Base-by-base conservation (phyloP, 37 sponge, comb jelly and placozoan species). In the Eunapius fragilis region DNA sequence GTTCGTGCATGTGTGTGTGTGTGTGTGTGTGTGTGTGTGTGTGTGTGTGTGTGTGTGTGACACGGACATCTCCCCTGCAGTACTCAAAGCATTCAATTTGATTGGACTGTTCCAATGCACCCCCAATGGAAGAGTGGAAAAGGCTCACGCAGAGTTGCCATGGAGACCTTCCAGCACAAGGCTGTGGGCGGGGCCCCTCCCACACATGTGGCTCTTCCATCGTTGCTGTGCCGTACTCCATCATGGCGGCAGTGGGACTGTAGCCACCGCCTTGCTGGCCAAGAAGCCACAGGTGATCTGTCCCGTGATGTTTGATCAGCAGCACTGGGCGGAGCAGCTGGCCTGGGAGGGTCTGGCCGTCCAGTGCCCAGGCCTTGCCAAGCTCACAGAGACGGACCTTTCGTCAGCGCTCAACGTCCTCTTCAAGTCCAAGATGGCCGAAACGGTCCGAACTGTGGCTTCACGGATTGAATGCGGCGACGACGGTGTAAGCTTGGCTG, bases 211-310 rank as follows among this genome's bases (percentile, higher is more conserved):
- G 87, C 91, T 91, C 24, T 91, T 91, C 67, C 28, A 58, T 14
- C 34, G 48, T 22, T 91, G 91, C 67, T 41, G 72, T 6, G 82
- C 69, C 1, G 38, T 91, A 31, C 68, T 91, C 30, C 87, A 86
- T 78, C 91, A 91, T 78, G 91, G 91, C 2, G 91, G 91, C 24
- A 68, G 58, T 82, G 91, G 91, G 1, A 91, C 91, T 22, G 79
- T 83, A 12, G 69, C 87, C 14, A 67, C 88, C 25, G 79, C 88
- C 67, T 83, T 91, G 23, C 19, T 41, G 74, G 72, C 88, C 50
- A 76, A 76, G 28, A 83, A 28, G 33, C 84, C 92, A 24, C 70
- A 72, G 28, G 36, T 91, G 17, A 80, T 87, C 31, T 82, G 80
- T 67, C 88, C 92, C 12, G 69, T 87, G 36, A 78, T 78, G 78